phyloP scores from a whole-genome alignment of 2,113 vertebrate species.

The Baryphthengus martii region DNA sequence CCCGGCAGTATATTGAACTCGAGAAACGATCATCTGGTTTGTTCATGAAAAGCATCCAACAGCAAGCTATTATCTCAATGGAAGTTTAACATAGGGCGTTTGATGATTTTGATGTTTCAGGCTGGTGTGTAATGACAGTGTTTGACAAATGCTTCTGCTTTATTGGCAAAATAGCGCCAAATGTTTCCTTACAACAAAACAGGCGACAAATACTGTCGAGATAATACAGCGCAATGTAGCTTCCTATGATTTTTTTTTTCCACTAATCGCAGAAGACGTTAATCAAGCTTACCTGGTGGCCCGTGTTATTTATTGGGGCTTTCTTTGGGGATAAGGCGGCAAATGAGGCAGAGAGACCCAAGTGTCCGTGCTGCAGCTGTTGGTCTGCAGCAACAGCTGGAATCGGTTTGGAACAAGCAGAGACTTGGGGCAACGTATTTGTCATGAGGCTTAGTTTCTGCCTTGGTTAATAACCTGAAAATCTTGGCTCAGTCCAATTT shows the following conservation, averaged over 20 bases:
- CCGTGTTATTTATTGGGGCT: neutral
- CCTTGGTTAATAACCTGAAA: neutral
- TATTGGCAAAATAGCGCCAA: conserved; percentile 50
- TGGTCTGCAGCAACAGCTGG: neutral
- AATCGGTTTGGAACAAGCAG: neutral
- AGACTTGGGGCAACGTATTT: rapidly evolving
- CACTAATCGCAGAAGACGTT: neutral
- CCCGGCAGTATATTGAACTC: conserved; percentile 15
- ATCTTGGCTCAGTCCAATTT: rapidly evolving
- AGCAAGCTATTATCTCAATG: conserved; percentile 16
- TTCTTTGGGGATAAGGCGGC: neutral
- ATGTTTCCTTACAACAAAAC: neutral
- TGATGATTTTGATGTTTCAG: conserved; percentile 8
- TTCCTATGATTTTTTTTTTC: neutral
- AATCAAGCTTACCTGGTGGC: neutral
- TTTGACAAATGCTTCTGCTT: conserved; percentile 36
- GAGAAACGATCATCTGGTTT: neutral
- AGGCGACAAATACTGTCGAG: neutral
- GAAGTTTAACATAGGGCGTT: neutral
- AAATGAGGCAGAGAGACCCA: neutral
- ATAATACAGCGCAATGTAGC: neutral
- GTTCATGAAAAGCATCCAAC: neutral
- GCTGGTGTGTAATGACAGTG: neutral
- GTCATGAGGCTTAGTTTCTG: neutral
- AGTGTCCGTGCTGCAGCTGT: neutral